Base-by-base conservation (phyloP, 2,888 invertebrate species). In the Gibbula magus region DNA sequence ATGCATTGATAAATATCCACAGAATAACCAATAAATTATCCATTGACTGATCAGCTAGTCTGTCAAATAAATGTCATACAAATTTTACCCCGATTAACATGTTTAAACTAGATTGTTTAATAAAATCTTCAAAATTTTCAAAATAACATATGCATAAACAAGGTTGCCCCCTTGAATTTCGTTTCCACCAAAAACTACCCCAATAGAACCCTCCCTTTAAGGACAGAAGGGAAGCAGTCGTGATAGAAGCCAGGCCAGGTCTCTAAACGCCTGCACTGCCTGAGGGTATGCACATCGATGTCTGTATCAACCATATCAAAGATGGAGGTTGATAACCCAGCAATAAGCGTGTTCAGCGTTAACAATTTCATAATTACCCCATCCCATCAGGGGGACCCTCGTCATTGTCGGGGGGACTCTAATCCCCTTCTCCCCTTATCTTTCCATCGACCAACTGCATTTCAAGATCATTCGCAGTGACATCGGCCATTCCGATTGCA, bases 401-500 rank as follows among this genome's bases (percentile, higher is more conserved):
- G n/a, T 35, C 35, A 32, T 70, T 70, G 70, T 70, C 35, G 20
- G n/a, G 35, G 35, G 70, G 20, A 70, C 70, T 35, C 29, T 70
- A 10, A 35, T 32, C 70, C 70, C 22, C 22, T 22, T 56, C 56
- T 35, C 3, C 18, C n/a, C 70, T 20, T 70, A 70, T 70, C 70
- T 35, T 10, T n/a, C 20, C 32, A 70, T 70, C 70, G 16, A 20
- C 35, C 39, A 70, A 35, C 35, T 70, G 39, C 35, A 70, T 2
- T 22, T 13, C 13, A 16, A 61, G 29, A 61, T 61, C 61, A 61
- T 22, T 61, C 16, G 25, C 29, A 70, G 39, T 16, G 70, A 4
- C 35, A 35, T 32, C 7, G 39, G 39, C 70, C 29, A 70, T 70
- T 70, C 70, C 70, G 35, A 70, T 70, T 70, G 70, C 70, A 10